A percentile compares a stretch with the other conserved stretches of the same genome.
Conservation (phyloP, 2,797 vertebrate species). For the Bryconaethiops microstoma region DNA sequence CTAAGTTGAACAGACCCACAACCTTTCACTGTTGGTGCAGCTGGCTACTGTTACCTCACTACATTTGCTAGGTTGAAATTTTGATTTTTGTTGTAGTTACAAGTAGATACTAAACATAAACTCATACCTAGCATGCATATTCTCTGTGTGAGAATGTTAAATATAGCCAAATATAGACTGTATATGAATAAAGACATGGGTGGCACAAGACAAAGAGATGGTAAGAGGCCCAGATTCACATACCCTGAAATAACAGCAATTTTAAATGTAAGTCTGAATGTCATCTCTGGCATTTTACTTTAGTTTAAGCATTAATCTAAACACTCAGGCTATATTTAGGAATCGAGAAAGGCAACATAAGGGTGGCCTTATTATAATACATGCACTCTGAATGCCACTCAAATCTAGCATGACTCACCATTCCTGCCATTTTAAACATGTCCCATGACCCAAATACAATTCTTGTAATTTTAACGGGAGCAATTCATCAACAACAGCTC, state of each 20-base stretch:
- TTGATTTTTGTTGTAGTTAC: no score
- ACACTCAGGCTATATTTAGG: constrained; percentile 16
- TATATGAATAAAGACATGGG: background rate
- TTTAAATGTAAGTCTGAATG: constrained; percentile 12
- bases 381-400: constrained; percentile 23
- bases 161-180: no score
- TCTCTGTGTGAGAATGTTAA: no score
- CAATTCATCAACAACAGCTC: constrained; percentile 31
- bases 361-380: constrained; percentile 23
- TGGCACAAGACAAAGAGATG: background rate
- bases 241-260: background rate
- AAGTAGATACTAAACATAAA: no score
- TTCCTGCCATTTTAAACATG: constrained; percentile 39
- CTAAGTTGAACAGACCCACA: no score
- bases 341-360: constrained; percentile 27
- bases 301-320: background rate
- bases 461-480: background rate
- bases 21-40: no score
- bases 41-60: no score
- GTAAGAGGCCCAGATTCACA: no score
- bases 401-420: constrained; percentile 34
- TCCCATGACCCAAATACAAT: constrained; percentile 43
- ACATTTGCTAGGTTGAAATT: no score
- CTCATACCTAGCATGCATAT: no score
- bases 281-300: constrained; percentile 22